These are phyloP conservation scores for Drosophila tristis DNA, from an alignment of 1,140 invertebrate genomes.

Conservation along the genomic window DNA sequence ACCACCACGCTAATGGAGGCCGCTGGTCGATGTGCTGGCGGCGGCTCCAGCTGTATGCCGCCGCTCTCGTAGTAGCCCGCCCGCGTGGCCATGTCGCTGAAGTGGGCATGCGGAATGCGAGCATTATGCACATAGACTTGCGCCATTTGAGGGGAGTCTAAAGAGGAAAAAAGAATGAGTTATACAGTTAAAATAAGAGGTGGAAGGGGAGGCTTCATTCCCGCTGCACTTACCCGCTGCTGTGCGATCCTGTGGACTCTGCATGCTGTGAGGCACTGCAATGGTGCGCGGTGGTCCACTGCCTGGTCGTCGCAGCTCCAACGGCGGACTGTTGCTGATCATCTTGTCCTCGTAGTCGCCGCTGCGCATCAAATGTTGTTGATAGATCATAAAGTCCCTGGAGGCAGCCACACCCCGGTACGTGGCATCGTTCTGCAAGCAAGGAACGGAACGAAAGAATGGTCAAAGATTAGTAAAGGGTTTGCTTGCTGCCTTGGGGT, in stretches of 20 bases:
- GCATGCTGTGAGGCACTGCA: constrained; percentile 86
- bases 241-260: constrained; percentile 90
- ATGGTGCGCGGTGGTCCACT: constrained; percentile 76
- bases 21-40: constrained; percentile 87
- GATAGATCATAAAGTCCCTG: constrained; percentile 87
- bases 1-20: constrained; percentile 84
- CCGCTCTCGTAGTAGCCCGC: constrained; percentile 62
- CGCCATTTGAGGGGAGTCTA: constrained; percentile 89
- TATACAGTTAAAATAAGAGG: not conserved
- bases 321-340: constrained; percentile 88
- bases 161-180: not conserved
- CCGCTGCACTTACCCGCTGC: constrained; percentile 87
- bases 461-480: not conserved
- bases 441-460: not conserved
- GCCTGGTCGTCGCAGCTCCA: constrained; percentile 88
- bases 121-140: constrained; percentile 87
- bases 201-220: too few species aligned
- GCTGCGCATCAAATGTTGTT: constrained; percentile 88
- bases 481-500: not conserved
- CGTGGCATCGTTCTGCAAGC: constrained; percentile 87
- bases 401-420: constrained; percentile 80
- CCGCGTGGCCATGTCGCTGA: constrained; percentile 74
- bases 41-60: constrained; percentile 85
- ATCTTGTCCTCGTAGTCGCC: constrained; percentile 84
- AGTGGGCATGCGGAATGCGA: constrained; percentile 85